A percentile compares a stretch with the other conserved stretches of the same genome.
Evolutionary conservation across 2,113 vertebrate genomes (phyloP).

Genomic region (Aldabrachelys gigantea): DNA sequence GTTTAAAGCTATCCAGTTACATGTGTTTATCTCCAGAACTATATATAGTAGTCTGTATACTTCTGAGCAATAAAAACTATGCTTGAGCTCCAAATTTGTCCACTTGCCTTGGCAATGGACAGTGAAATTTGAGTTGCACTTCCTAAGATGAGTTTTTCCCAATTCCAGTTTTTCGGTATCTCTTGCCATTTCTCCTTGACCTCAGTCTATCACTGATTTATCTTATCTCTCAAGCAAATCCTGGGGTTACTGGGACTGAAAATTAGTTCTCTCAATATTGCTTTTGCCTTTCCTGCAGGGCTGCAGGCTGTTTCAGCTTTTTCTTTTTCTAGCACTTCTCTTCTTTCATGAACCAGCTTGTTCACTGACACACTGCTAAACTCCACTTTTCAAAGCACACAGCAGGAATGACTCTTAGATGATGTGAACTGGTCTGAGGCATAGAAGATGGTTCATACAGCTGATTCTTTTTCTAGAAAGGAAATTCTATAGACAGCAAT

Average conservation of each 20-base stretch:
- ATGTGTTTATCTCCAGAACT: constrained; percentile 40
- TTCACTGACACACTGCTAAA: constrained; percentile 47
- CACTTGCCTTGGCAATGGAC: not conserved
- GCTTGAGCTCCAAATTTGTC: constrained; percentile 7
- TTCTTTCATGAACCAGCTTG: constrained; percentile 61
- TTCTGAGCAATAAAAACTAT: not conserved
- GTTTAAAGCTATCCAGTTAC: constrained; percentile 31
- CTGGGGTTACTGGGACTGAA: not conserved
- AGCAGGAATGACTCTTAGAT: not conserved
- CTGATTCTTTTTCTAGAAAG: not conserved
- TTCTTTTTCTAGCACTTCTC: constrained; percentile 34
- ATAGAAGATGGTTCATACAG: not conserved
- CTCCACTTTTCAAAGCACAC: constrained; percentile 17
- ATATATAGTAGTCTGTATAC: constrained; percentile 26
- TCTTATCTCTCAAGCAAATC: not conserved
- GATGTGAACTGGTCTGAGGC: not conserved
- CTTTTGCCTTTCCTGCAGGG: not conserved
- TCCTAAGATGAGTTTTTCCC: constrained; percentile 7
- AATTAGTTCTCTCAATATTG: not conserved
- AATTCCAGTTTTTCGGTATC: constrained; percentile 4
- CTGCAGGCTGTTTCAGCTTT: constrained; percentile 7
- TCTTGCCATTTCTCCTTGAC: not conserved
- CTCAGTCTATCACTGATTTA: not conserved
- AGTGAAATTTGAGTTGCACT: constrained; percentile 31
- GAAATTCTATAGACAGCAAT: not conserved